Conservation (phyloP, 2,113 vertebrate genomes). For the Collichthys lucidus region DNA sequence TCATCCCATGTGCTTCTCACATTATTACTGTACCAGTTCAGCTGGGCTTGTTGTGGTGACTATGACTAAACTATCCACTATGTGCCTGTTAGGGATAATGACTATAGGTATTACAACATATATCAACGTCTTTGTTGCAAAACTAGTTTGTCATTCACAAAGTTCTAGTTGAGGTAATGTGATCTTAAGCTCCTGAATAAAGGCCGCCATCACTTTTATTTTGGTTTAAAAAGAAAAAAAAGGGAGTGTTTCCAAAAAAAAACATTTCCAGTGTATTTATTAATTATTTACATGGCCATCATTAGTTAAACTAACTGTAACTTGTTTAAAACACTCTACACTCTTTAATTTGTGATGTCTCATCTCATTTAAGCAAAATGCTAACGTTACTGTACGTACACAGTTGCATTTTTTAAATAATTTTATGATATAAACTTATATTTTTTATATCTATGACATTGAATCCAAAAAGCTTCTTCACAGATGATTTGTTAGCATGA, state of each 20-base stretch:
- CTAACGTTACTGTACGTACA: background rate
- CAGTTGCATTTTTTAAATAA: background rate
- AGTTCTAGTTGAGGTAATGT: constrained; percentile 39
- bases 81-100: constrained; percentile 45
- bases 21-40: constrained; percentile 31
- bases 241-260: background rate
- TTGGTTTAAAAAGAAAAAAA: background rate
- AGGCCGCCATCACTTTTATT: constrained; percentile 25
- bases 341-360: background rate
- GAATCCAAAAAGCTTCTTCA: background rate
- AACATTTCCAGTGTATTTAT: background rate
- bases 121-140: constrained; percentile 43
- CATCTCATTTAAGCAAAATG: background rate
- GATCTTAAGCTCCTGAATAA: constrained; percentile 22
- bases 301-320: background rate
- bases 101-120: constrained; percentile 49
- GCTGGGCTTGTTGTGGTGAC: constrained; percentile 29
- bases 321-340: background rate
- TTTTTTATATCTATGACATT: background rate
- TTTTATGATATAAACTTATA: too few species aligned
- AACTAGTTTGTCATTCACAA: constrained; percentile 66
- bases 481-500: background rate
- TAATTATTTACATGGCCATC: background rate
- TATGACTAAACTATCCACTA: constrained; percentile 58
- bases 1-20: constrained; percentile 67